Percentiles rank a stretch among this genome's conserved stretches.
Conservation (phyloP, 2,113 vertebrate species). For the Pyxicephalus adspersus region DNA sequence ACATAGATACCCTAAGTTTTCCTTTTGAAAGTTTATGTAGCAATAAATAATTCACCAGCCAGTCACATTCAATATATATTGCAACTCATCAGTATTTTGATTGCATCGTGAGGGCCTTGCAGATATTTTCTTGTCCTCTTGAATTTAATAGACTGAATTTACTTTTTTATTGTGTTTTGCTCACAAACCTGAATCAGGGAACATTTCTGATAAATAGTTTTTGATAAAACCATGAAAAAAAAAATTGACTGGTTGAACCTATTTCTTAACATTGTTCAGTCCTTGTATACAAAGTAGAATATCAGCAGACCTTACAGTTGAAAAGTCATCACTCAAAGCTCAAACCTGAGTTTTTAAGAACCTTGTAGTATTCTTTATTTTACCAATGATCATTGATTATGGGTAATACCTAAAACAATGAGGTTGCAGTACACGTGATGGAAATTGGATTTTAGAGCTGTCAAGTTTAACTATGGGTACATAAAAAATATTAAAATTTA, state of each 20-base stretch:
- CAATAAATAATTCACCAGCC: constrained; percentile 53
- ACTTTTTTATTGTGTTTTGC: constrained; percentile 47
- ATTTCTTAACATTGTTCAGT: neutral
- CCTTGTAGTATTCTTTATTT: too few relatives aligned
- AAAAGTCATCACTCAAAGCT: too few relatives aligned
- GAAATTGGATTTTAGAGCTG: constrained; percentile 1
- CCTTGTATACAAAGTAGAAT: neutral
- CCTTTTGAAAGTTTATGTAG: constrained; percentile 52
- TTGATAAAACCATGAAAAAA: neutral
- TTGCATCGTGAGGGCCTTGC: constrained; percentile 45
- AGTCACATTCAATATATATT: constrained; percentile 57
- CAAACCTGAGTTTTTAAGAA: too few relatives aligned
- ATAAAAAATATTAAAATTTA: too few relatives aligned
- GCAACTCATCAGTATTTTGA: constrained; percentile 56
- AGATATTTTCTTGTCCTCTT: constrained; percentile 46
- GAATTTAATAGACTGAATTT: constrained; percentile 52
- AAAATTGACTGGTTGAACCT: neutral
- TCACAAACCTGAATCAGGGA: neutral
- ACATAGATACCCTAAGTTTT: constrained; percentile 43
- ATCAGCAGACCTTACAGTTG: neutral
- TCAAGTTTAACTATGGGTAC: too few relatives aligned
- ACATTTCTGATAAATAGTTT: neutral
- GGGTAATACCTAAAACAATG: too few relatives aligned
- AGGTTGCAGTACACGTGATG: neutral
- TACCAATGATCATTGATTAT: too few relatives aligned